Conservation (phyloP, 2,797 vertebrate species). For the Margarornis squamiger region DNA sequence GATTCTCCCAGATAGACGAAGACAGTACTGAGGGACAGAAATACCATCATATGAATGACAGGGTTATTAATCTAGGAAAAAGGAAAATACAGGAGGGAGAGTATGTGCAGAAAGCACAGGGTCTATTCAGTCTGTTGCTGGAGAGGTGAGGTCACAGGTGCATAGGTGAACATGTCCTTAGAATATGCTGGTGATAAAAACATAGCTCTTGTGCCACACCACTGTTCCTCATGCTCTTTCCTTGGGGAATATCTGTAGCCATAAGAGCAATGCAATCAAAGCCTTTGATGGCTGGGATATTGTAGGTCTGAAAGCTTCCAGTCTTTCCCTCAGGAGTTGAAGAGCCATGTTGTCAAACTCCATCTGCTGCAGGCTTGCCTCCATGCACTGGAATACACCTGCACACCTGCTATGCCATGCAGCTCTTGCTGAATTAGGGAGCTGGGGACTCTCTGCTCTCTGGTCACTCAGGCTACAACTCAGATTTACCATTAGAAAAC, state of each 20-base stretch:
- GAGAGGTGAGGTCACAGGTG: neutral
- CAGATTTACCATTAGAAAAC: neutral
- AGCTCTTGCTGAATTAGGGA: neutral
- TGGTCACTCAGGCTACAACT: neutral
- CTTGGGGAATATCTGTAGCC: neutral
- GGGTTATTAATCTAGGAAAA: neutral
- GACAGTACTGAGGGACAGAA: neutral
- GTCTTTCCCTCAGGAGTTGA: neutral
- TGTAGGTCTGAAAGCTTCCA: neutral
- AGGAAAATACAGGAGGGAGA: neutral
- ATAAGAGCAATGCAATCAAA: neutral
- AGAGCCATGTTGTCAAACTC: neutral
- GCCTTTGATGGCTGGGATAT: neutral
- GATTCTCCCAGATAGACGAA: neutral
- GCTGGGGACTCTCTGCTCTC: neutral
- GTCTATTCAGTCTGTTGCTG: neutral
- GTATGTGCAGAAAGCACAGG: neutral
- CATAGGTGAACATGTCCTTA: rapidly evolving
- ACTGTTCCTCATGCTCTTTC: neutral
- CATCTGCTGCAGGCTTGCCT: neutral
- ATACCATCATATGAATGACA: neutral
- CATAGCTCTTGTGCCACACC: neutral
- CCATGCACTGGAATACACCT: neutral
- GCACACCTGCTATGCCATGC: rapidly evolving
- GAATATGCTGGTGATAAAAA: neutral